Evolutionary conservation across 1,140 invertebrate genomes (phyloP).

Genomic region (Drosophila equinoxialis): DNA sequence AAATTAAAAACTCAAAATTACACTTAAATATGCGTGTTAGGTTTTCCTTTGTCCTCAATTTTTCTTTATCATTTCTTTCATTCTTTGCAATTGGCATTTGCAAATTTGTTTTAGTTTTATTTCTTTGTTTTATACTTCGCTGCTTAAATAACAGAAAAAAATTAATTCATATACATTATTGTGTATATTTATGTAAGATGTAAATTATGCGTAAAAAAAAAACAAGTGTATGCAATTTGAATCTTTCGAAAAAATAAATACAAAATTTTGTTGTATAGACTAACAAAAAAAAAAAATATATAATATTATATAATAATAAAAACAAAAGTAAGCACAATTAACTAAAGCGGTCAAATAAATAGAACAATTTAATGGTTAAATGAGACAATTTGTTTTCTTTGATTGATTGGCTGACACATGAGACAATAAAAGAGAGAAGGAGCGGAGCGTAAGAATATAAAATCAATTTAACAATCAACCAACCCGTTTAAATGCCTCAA

Average conservation of each 20-base stretch:
- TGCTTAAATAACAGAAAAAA: slow-evolving; percentile 65
- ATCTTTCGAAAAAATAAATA: slow-evolving; percentile 63
- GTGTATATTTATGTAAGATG: slow-evolving; percentile 30
- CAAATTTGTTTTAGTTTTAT: slow-evolving; percentile 13
- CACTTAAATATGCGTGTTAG: slow-evolving; percentile 43
- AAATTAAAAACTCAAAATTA: slow-evolving; percentile 55
- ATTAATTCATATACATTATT: slow-evolving; percentile 48
- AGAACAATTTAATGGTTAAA: not conserved
- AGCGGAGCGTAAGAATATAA: not conserved
- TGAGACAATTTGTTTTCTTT: not conserved
- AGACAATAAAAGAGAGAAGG: not conserved
- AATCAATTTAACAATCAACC: not conserved
- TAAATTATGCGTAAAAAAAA: slow-evolving; percentile 56
- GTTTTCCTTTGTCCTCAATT: slow-evolving; percentile 18
- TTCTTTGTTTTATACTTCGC: slow-evolving; percentile 4
- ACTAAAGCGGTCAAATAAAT: slow-evolving; percentile 6
- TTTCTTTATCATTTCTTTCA: not conserved
- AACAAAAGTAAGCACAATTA: slow-evolving; percentile 20
- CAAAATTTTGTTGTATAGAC: slow-evolving; percentile 18
- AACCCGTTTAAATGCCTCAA: not conserved
- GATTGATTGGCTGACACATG: not conserved
- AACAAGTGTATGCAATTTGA: slow-evolving; percentile 47
- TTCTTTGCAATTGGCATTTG: slow-evolving; percentile 1
- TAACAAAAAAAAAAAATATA: slow-evolving; percentile 6
- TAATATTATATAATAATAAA: not conserved